These are phyloP conservation scores for Erpornis zantholeuca DNA, from an alignment of 2,113 vertebrate species.

Conservation along the genomic window DNA sequence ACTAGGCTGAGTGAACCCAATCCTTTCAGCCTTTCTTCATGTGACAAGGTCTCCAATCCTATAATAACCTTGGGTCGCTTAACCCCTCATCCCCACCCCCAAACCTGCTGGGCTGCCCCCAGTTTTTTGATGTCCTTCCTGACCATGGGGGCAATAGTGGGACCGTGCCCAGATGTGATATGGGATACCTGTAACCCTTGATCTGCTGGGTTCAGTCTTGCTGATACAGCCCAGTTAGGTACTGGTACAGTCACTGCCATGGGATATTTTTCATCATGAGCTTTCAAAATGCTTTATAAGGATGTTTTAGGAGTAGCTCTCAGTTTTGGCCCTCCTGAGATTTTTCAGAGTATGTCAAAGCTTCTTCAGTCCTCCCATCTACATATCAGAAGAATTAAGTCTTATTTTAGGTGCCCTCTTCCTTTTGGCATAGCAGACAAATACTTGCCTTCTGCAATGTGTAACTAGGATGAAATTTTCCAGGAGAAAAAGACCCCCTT, in stretches of 20 bases:
- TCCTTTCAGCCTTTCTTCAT: background rate
- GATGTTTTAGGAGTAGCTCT: background rate
- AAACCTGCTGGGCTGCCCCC: background rate
- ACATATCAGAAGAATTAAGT: background rate
- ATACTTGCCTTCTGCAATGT: background rate
- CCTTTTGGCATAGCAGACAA: background rate
- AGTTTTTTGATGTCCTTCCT: background rate
- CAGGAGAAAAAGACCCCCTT: background rate
- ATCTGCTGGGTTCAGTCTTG: background rate
- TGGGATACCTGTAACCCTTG: background rate
- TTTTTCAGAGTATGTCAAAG: background rate
- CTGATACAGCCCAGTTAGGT: background rate
- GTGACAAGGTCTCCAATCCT: background rate
- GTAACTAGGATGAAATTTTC: background rate
- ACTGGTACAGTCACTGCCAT: background rate
- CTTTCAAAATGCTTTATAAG: background rate
- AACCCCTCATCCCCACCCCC: accelerated
- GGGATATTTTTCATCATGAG: background rate
- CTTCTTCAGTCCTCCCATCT: background rate
- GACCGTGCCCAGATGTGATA: background rate
- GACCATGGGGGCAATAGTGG: background rate
- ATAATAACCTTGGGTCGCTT: background rate
- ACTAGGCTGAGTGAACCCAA: background rate
- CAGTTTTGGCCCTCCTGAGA: background rate
- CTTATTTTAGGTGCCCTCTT: background rate